Percentiles rank a stretch among this genome's conserved stretches.
These are phyloP conservation scores for Characodon lateralis DNA, from an alignment of 2,797 vertebrate species.

Conservation along the genomic window DNA sequence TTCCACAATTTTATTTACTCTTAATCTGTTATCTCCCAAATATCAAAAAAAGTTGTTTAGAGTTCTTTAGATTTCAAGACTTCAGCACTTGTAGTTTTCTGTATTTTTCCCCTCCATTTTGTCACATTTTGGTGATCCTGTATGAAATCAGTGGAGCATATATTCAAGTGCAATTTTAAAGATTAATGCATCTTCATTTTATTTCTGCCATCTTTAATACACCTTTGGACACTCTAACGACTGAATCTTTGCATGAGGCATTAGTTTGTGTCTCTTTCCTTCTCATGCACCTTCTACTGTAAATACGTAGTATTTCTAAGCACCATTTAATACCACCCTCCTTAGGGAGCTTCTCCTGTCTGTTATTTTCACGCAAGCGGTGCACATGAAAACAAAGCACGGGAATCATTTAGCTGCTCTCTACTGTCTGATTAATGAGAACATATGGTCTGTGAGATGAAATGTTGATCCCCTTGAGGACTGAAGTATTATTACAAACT, in stretches of 20 bases:
- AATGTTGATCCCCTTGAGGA: slow-evolving; percentile 39
- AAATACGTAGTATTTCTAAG: slow-evolving; percentile 1
- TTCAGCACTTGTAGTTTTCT: neutral
- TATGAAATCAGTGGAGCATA: too few relatives aligned
- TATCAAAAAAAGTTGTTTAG: too few relatives aligned
- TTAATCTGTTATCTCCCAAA: too few relatives aligned
- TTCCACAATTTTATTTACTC: too few relatives aligned
- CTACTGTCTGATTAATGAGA: slow-evolving; percentile 47
- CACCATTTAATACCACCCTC: slow-evolving; percentile 20
- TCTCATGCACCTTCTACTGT: slow-evolving; percentile 8
- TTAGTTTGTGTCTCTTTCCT: neutral
- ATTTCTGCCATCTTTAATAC: neutral
- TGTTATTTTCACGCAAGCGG: slow-evolving; percentile 13
- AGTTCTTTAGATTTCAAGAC: too few relatives aligned
- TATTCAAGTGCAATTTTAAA: neutral
- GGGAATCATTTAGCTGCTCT: slow-evolving; percentile 17
- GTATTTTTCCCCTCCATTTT: neutral
- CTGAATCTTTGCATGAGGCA: neutral
- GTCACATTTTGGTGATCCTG: too few relatives aligned
- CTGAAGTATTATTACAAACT: slow-evolving; percentile 29
- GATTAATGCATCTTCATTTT: neutral
- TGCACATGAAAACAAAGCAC: slow-evolving; percentile 13
- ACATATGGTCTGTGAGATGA: slow-evolving; percentile 20
- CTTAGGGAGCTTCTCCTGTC: slow-evolving; percentile 20
- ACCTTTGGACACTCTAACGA: slow-evolving; percentile 11